A percentile compares a stretch with the other conserved stretches of the same genome.
Evolutionary conservation across 1,140 invertebrate genomes (phyloP).

Genomic region (Oryctes rhinoceros): DNA sequence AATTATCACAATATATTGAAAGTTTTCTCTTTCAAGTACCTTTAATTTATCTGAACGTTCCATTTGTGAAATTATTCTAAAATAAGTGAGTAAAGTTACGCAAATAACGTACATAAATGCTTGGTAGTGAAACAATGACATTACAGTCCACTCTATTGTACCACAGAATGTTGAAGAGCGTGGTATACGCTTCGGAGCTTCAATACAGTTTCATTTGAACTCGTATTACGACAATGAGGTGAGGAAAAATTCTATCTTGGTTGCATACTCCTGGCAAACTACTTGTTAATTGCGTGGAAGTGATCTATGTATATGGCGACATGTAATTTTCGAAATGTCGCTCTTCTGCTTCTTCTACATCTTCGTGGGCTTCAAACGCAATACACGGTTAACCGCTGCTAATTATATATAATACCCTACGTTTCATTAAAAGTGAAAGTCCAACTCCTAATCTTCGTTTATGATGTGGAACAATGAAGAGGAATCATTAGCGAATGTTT

Average conservation of each 20-base stretch:
- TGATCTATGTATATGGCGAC: not conserved
- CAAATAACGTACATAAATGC: too few species aligned
- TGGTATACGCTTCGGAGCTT: not conserved
- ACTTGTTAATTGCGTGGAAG: not conserved
- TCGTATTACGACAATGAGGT: not conserved
- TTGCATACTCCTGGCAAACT: not conserved
- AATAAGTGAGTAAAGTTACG: too few species aligned
- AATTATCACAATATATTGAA: too few species aligned
- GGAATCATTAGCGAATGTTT: not conserved
- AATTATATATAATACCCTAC: not conserved
- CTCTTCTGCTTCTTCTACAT: not conserved
- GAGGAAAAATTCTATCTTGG: not conserved
- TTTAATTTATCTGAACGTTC: too few species aligned
- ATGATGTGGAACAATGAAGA: not conserved
- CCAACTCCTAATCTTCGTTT: not conserved
- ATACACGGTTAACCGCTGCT: not conserved
- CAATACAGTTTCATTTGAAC: not conserved
- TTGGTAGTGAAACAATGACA: not conserved
- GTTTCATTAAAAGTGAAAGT: not conserved
- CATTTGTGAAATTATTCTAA: too few species aligned
- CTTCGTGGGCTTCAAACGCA: not conserved
- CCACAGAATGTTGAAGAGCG: not conserved
- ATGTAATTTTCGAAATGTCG: not conserved
- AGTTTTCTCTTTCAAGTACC: too few species aligned
- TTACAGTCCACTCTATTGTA: not conserved